Percentiles rank a stretch among this genome's conserved stretches.
These are phyloP conservation scores for Poeciliopsis turrubarensis DNA, from an alignment of 2,113 vertebrate species.

Conservation along the genomic window DNA sequence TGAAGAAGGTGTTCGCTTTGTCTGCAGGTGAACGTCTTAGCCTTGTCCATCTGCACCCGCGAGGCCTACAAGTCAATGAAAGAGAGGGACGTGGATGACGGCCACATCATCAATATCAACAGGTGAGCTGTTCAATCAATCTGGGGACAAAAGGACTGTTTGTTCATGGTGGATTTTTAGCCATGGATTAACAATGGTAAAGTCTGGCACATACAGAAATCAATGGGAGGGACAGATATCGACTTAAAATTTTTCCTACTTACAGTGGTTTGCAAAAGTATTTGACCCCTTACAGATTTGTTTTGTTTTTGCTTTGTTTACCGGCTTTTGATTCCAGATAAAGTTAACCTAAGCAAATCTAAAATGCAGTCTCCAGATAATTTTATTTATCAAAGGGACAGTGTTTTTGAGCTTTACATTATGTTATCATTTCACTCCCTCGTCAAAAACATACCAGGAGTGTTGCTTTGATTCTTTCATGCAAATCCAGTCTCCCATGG, in stretches of 20 bases:
- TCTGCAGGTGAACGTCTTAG: slow-evolving; percentile 91
- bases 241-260: neutral
- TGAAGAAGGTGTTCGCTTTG: neutral
- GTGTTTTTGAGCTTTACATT: too few relatives aligned
- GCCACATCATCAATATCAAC: slow-evolving; percentile 97
- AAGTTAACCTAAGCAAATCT: neutral
- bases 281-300: neutral
- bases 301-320: neutral
- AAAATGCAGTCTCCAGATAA: neutral
- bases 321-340: neutral
- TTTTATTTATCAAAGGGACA: neutral
- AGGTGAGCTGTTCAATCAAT: slow-evolving; percentile 77
- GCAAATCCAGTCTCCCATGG: too few relatives aligned
- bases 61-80: slow-evolving; percentile 97
- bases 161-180: slow-evolving; percentile 18
- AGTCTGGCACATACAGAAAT: slow-evolving; percentile 9
- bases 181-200: neutral
- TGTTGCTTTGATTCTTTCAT: too few relatives aligned
- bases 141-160: slow-evolving; percentile 8
- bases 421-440: too few relatives aligned
- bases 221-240: too few relatives aligned
- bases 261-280: neutral
- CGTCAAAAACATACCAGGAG: too few relatives aligned
- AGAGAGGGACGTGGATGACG: slow-evolving; percentile 91
- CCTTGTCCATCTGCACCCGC: slow-evolving; percentile 92